Evolutionary conservation across 2,113 vertebrate species (phyloP), one percentile per base, ranked within the genome.

Genomic region (Calonectris borealis): DNA sequence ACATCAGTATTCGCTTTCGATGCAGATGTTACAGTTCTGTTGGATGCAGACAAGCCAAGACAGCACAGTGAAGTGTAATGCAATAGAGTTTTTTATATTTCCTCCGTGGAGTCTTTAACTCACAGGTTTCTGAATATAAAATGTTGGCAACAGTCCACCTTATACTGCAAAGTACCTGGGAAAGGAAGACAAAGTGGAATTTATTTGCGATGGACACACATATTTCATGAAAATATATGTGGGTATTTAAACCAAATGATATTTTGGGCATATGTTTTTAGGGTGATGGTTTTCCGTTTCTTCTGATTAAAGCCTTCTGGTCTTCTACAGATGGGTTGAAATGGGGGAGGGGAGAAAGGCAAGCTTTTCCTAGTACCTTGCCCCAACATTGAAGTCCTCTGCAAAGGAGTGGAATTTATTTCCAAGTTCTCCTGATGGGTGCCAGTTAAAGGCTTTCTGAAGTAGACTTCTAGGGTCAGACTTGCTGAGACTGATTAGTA

Each of bases 1-100:
- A 69, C 34, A 60, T 65, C 21, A 25, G 55, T 4, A 15, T 40
- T 91, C 0, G 0, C 22, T 51, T 49, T 40, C 0, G 0, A 6
- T 3, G 0, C 58, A 80, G 86, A 66, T 90, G 81, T 83, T 80
- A 9, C 36, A 40, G 58, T 70, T 88, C 42, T 68, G 55, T 21
- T 36, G 84, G 89, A 66, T 64, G 60, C 65, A 60, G 38, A 36
- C 17, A 24, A 80, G 90, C 58, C 0, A 0, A 36, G 73, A 26
- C 66, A 73, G 62, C 54, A n/a, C 34, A 24, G 58, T 29, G 26
- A 64, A 62, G n/a, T 34, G 51, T 40, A 90, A 96, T 60, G 51
- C 55, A 86, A 40, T 70, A 29, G 16, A 72, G 14, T 10, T 58
- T 38, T 4, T 83, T 58, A 40, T 31, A 60, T 86, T 93, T 88